phyloP scores from a whole-genome alignment of 2,113 vertebrate species.

The Zapus hudsonius region DNA sequence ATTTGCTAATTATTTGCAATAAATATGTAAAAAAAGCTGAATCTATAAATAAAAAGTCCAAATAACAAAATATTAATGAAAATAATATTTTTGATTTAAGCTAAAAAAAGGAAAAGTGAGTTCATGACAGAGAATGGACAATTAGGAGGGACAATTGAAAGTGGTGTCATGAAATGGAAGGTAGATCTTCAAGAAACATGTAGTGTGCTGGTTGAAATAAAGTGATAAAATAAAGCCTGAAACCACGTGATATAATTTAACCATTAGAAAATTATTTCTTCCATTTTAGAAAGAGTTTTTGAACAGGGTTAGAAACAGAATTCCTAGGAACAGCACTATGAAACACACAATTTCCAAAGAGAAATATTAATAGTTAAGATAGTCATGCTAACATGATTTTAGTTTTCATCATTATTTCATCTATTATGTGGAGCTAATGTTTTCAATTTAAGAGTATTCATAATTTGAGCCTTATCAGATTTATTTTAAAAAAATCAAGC shows the following conservation, averaged over 20 bases:
- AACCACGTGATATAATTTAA: neutral
- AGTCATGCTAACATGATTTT: neutral
- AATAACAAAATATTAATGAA: neutral
- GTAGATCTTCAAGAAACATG: neutral
- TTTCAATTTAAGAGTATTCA: too few species aligned
- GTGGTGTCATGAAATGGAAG: neutral
- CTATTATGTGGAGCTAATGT: neutral
- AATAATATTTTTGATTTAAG: neutral
- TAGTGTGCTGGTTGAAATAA: neutral
- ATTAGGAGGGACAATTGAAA: neutral
- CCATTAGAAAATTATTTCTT: neutral
- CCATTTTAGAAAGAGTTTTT: neutral
- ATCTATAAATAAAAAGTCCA: neutral
- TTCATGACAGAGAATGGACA: neutral
- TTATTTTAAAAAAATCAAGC: neutral
- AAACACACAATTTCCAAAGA: neutral
- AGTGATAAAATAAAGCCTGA: neutral
- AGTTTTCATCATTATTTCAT: neutral
- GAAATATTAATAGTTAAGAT: neutral
- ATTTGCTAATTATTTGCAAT: too few species aligned
- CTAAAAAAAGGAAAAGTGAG: neutral
- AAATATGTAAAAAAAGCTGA: neutral
- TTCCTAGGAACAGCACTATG: neutral
- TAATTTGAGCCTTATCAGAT: neutral
- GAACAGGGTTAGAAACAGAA: neutral